A percentile compares a stretch with the other conserved stretches of the same genome.
Evolutionary conservation across 1,140 invertebrate species (phyloP).

Genomic region (Rhizoglyphus robini): DNA sequence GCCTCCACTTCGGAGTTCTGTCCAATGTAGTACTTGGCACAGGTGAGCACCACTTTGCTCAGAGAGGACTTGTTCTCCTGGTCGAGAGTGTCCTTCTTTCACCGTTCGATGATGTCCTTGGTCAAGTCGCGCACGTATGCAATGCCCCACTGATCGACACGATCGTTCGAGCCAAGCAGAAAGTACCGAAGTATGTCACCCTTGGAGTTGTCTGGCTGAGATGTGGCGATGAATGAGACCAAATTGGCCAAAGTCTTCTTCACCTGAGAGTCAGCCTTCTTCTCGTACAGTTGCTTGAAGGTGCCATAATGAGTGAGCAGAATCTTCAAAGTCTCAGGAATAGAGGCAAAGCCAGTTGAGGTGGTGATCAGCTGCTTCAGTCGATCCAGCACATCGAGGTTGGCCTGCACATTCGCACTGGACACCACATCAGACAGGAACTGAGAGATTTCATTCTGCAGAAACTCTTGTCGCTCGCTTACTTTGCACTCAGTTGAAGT

Average conservation of each 20-base stretch:
- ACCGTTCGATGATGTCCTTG: background rate
- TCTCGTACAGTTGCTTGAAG: background rate
- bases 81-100: background rate
- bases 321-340: background rate
- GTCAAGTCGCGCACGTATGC: background rate
- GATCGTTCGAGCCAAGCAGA: background rate
- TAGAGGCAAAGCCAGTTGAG: background rate
- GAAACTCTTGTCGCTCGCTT: no score
- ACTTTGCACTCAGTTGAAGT: no score
- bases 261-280: background rate
- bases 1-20: constrained; percentile 11
- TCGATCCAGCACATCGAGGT: background rate
- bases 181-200: background rate
- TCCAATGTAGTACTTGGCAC: background rate
- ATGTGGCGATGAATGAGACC: background rate
- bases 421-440: no score
- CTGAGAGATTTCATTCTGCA: no score
- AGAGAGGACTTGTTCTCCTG: background rate
- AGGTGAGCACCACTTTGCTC: background rate
- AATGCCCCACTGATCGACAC: background rate
- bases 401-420: background rate
- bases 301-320: background rate
- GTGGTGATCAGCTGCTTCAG: background rate
- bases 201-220: background rate
- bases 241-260: constrained; percentile 6